Conservation (phyloP, 2,888 invertebrate genomes). For the Elysia crispata region DNA sequence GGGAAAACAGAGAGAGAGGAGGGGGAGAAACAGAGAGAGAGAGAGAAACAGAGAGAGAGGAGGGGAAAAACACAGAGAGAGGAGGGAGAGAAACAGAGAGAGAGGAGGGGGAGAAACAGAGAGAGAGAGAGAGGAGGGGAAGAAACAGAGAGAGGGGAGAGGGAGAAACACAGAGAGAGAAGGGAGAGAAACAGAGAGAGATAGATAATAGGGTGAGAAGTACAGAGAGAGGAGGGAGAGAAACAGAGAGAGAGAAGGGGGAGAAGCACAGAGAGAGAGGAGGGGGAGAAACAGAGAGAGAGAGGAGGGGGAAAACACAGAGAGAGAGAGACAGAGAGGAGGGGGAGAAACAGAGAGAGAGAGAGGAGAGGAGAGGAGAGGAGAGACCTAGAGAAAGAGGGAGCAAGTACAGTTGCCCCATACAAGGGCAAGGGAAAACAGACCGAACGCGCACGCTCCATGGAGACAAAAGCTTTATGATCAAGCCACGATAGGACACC, state of each 20-base stretch:
- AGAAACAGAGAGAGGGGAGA: conserved; percentile 7
- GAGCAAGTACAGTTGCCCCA: too few species aligned
- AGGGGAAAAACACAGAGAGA: conserved; percentile 12
- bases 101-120: neutral
- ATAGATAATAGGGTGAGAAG: neutral
- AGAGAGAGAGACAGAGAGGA: conserved; percentile 38
- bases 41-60: neutral
- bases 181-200: too few species aligned
- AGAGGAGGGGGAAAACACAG: too few species aligned
- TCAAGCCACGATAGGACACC: too few species aligned
- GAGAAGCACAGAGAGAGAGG: too few species aligned
- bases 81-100: conserved; percentile 10
- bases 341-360: too few species aligned
- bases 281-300: too few species aligned
- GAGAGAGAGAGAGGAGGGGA: conserved; percentile 29
- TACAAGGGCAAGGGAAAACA: too few species aligned
- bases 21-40: neutral
- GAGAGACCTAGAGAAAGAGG: conserved; percentile 26
- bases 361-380: conserved; percentile 14
- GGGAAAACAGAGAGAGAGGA: neutral
- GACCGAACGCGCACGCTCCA: neutral
- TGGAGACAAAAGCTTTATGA: too few species aligned
- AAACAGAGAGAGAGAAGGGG: too few species aligned
- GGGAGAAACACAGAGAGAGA: conserved; percentile 25
- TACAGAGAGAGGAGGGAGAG: neutral